A percentile compares a stretch with the other conserved stretches of the same genome.
These are phyloP conservation scores for Enteromius viviparus DNA, from an alignment of 2,797 vertebrate genomes.

Conservation along the genomic window DNA sequence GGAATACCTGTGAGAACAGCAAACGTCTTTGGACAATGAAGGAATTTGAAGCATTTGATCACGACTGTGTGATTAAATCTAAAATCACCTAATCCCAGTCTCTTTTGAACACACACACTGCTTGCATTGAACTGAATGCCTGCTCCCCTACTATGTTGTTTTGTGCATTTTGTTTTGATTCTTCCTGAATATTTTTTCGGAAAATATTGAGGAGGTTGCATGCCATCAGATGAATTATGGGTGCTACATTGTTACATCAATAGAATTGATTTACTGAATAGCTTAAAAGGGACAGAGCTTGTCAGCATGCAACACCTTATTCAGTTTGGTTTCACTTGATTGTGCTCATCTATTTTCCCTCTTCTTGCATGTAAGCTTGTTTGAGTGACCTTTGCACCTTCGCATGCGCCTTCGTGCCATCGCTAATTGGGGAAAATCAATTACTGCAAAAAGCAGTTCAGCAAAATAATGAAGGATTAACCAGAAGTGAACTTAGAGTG, in stretches of 20 bases:
- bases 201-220: background rate
- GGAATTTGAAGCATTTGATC: slow-evolving; percentile 26
- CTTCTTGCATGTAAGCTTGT: background rate
- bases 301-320: background rate
- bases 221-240: background rate
- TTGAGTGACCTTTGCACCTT: slow-evolving; percentile 23
- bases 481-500: background rate
- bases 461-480: background rate
- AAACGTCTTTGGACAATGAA: background rate
- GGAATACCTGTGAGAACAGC: slow-evolving; percentile 15
- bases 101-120: background rate
- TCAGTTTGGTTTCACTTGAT: background rate
- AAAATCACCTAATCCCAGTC: slow-evolving; percentile 35
- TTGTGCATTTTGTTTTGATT: background rate
- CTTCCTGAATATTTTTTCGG: background rate
- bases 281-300: background rate
- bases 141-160: background rate
- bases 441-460: background rate
- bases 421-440: slow-evolving; percentile 10
- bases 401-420: background rate
- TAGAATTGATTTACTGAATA: slow-evolving; percentile 6
- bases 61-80: background rate
- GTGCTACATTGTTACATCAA: background rate
- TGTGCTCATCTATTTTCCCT: background rate
- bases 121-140: background rate